Conservation (phyloP, 2,113 vertebrate species). For the Toxotes jaculatrix region DNA sequence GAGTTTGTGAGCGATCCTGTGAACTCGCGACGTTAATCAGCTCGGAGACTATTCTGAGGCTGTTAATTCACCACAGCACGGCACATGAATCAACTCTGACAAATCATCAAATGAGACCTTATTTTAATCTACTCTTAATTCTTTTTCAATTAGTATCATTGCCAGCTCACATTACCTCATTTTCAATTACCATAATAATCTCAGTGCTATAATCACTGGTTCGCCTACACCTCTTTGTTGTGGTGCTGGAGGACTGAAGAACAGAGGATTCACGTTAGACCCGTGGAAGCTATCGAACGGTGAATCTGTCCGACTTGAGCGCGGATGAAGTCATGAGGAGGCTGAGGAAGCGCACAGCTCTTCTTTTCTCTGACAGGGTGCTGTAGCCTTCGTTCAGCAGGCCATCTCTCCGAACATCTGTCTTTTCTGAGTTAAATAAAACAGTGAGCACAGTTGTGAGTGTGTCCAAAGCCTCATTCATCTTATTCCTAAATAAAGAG, state of each 20-base stretch:
- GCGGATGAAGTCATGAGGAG: neutral
- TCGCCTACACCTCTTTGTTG: slow-evolving; percentile 26
- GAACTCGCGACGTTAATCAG: slow-evolving; percentile 33
- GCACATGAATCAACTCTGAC: slow-evolving; percentile 57
- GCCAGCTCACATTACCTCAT: slow-evolving; percentile 53
- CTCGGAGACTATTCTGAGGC: slow-evolving; percentile 22
- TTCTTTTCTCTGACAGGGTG: neutral
- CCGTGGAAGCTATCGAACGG: slow-evolving; percentile 31
- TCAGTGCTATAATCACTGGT: slow-evolving; percentile 39
- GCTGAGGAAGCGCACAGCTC: neutral
- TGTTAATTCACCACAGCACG: slow-evolving; percentile 18
- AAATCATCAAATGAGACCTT: slow-evolving; percentile 58
- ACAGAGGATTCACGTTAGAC: slow-evolving; percentile 53
- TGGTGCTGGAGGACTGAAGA: neutral
- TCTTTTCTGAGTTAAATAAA: no score
- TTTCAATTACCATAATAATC: slow-evolving; percentile 51
- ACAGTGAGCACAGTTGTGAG: neutral
- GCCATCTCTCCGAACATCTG: neutral
- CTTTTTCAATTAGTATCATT: slow-evolving; percentile 75
- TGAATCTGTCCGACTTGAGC: slow-evolving; percentile 44
- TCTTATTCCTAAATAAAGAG: no score
- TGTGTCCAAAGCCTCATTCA: neutral
- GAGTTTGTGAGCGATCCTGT: neutral
- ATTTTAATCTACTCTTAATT: slow-evolving; percentile 74
- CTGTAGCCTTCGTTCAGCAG: neutral